These are phyloP conservation scores for Montifringilla adamsi DNA, from an alignment of 2,113 vertebrate genomes.

Conservation along the genomic window DNA sequence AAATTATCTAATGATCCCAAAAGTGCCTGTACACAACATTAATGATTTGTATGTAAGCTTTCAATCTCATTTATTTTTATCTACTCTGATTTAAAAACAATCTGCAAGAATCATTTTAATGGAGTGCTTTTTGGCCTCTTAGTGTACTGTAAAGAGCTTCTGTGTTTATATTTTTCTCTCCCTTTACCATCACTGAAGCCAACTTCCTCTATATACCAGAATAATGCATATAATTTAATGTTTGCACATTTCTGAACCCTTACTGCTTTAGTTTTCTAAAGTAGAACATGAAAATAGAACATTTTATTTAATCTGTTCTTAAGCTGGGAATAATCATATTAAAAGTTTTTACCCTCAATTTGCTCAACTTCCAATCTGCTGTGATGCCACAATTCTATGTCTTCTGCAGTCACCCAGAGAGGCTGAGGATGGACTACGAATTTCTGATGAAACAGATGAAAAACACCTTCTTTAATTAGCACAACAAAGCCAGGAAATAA, in stretches of 20 bases:
- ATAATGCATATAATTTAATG: neutral
- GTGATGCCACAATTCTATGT: slow-evolving; percentile 46
- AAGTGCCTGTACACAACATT: neutral
- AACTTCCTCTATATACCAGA: neutral
- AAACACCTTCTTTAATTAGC: slow-evolving; percentile 28
- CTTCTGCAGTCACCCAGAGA: slow-evolving; percentile 50
- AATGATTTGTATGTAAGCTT: neutral
- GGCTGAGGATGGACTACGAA: slow-evolving; percentile 40
- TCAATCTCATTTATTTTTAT: neutral
- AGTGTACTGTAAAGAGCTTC: neutral
- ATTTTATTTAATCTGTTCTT: neutral
- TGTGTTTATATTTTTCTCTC: neutral
- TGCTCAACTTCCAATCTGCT: slow-evolving; percentile 43
- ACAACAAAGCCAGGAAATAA: neutral
- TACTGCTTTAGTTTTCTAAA: neutral
- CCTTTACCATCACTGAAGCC: neutral
- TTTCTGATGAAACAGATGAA: slow-evolving; percentile 50
- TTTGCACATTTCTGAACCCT: neutral
- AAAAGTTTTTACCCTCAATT: slow-evolving; percentile 50
- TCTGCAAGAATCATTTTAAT: neutral
- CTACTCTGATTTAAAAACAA: neutral
- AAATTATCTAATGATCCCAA: neutral
- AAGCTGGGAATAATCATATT: slow-evolving; percentile 8
- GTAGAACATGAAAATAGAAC: neutral
- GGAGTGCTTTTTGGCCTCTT: neutral